phyloP scores from a whole-genome alignment of 2,888 invertebrate species.

The Xestia rhomboidea region DNA sequence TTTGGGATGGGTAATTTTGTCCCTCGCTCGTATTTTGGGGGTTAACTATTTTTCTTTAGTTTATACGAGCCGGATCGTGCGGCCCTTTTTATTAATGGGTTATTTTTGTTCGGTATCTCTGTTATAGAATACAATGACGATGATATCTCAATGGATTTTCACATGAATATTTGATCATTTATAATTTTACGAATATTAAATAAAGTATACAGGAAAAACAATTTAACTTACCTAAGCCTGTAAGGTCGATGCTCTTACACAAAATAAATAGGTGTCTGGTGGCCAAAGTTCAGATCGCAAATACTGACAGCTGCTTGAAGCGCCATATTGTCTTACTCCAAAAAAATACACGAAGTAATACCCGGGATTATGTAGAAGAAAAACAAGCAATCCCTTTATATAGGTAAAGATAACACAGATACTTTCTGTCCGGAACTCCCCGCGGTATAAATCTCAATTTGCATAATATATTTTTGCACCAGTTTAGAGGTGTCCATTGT shows the following conservation, averaged over 20 bases:
- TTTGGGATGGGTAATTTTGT: conserved; percentile 73
- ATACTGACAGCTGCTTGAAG: conserved; percentile 24
- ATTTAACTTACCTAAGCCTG: conserved; percentile 19
- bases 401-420: conserved; percentile 60
- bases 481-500: conserved; percentile 73
- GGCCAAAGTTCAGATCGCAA: conserved; percentile 25
- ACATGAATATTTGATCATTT: conserved; percentile 29
- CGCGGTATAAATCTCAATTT: conserved; percentile 79
- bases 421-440: conserved; percentile 72
- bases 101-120: conserved; percentile 42
- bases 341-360: conserved; percentile 52
- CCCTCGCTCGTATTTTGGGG: conserved; percentile 64
- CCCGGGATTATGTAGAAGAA: conserved; percentile 54
- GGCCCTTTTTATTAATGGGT: conserved; percentile 35
- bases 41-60: conserved; percentile 68
- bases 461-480: conserved; percentile 78
- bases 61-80: conserved; percentile 51
- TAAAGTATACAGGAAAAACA: conserved; percentile 22
- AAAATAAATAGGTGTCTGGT: conserved; percentile 31
- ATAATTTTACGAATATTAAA: conserved; percentile 19
- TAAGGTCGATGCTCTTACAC: conserved; percentile 39
- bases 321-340: conserved; percentile 24
- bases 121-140: conserved; percentile 24
- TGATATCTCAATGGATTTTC: conserved; percentile 15
- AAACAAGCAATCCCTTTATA: conserved; percentile 61